phyloP scores from a whole-genome alignment of 92 coral and sea anemone genomes.

The Bergia sp. region DNA sequence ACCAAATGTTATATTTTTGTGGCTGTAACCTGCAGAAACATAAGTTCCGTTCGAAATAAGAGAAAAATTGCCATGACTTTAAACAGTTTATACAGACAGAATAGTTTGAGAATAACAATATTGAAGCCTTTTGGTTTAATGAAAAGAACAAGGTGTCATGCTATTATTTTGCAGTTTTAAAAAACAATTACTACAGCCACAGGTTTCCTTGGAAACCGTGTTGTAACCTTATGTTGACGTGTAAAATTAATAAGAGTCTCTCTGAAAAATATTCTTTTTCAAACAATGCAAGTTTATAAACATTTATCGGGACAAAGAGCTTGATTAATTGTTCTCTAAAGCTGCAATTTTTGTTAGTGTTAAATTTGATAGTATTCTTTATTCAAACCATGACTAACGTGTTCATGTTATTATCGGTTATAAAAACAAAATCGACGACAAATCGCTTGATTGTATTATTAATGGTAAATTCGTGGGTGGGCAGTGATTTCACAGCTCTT shows the following conservation, averaged over 20 bases:
- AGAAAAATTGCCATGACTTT: not conserved
- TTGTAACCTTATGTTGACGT: not conserved
- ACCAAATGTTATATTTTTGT: too few relatives aligned
- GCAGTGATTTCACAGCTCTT: not conserved
- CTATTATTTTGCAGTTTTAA: conserved; percentile 14
- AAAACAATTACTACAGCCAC: not conserved
- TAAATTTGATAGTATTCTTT: not conserved
- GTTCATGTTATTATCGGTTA: not conserved
- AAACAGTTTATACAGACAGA: not conserved
- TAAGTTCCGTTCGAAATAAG: not conserved
- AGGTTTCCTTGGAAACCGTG: not conserved
- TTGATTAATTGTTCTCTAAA: not conserved
- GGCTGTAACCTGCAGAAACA: not conserved
- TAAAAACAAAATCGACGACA: not conserved
- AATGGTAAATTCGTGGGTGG: not conserved
- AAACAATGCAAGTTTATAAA: not conserved
- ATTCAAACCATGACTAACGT: not conserved
- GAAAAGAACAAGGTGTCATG: not conserved
- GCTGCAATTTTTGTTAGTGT: not conserved
- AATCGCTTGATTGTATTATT: not conserved
- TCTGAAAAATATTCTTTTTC: not conserved
- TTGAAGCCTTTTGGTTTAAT: not conserved
- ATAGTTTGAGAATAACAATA: not conserved
- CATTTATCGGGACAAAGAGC: not conserved
- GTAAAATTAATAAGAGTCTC: not conserved